Conservation (phyloP, 2,797 vertebrate species). For the Acanthurus leucopareius region DNA sequence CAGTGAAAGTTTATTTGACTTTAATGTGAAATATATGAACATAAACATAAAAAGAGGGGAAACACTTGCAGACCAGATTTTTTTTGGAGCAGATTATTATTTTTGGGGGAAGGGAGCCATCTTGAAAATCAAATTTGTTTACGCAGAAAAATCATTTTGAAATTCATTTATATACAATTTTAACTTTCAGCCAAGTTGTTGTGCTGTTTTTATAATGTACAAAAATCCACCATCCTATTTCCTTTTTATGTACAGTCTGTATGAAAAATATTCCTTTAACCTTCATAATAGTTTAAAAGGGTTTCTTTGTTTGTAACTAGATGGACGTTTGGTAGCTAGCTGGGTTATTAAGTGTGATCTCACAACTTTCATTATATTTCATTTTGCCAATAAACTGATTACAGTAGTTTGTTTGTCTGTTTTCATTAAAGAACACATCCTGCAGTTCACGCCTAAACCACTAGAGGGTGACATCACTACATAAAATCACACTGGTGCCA, state of each 20-base stretch:
- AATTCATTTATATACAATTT: slow-evolving; percentile 44
- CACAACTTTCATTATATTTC: slow-evolving; percentile 64
- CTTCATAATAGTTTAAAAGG: slow-evolving; percentile 34
- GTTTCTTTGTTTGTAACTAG: slow-evolving; percentile 51
- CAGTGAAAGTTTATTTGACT: slow-evolving; percentile 47
- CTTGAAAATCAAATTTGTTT: slow-evolving; percentile 42
- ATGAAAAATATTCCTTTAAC: slow-evolving; percentile 59
- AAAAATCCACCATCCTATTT: slow-evolving; percentile 41
- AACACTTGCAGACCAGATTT: not conserved
- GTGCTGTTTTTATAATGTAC: slow-evolving; percentile 70
- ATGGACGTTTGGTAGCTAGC: slow-evolving; percentile 57
- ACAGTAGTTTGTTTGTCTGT: slow-evolving; percentile 21
- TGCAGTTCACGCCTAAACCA: too few relatives aligned
- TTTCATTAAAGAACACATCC: not conserved
- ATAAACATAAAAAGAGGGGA: slow-evolving; percentile 30
- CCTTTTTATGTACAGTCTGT: slow-evolving; percentile 62
- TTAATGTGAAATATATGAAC: slow-evolving; percentile 35
- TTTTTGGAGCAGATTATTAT: slow-evolving; percentile 33
- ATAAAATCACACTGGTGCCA: too few relatives aligned
- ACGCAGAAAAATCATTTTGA: slow-evolving; percentile 41
- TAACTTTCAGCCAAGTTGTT: slow-evolving; percentile 49
- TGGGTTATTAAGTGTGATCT: slow-evolving; percentile 73
- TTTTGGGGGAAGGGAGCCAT: slow-evolving; percentile 9
- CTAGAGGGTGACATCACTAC: too few relatives aligned
- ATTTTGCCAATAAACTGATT: slow-evolving; percentile 77